phyloP scores from a whole-genome alignment of 2,797 vertebrate species.

The Malacoraja senta region DNA sequence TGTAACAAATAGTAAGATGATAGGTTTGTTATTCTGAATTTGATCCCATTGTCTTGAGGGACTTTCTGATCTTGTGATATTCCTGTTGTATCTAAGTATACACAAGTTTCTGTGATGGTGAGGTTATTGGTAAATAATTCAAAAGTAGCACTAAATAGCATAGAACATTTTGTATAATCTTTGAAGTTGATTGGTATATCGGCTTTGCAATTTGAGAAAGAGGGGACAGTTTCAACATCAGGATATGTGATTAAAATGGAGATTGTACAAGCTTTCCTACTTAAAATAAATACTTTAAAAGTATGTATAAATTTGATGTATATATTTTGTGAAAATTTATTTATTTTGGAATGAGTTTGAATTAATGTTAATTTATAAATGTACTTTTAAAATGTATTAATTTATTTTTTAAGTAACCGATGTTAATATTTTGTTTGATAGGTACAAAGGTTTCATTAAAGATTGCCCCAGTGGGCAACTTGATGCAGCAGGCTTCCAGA shows the following conservation, averaged over 20 bases:
- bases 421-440: constrained; percentile 46
- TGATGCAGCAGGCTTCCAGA: constrained; percentile 90
- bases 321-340: neutral
- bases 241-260: neutral
- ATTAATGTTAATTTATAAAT: neutral
- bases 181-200: neutral
- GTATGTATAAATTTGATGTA: neutral
- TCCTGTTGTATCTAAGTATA: neutral
- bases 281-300: neutral
- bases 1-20: neutral
- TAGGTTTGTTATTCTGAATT: neutral
- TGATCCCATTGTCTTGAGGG: neutral
- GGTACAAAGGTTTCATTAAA: constrained; percentile 99
- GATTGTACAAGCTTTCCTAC: neutral
- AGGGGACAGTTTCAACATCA: neutral
- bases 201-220: neutral
- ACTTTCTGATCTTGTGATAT: neutral
- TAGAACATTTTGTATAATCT: neutral
- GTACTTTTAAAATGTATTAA: neutral
- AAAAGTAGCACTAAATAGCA: neutral
- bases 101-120: neutral
- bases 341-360: neutral
- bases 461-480: constrained; percentile 96
- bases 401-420: neutral
- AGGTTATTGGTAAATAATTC: neutral